These are phyloP conservation scores for Enteromius mattozi DNA, from an alignment of 2,797 vertebrate species.

Conservation along the genomic window DNA sequence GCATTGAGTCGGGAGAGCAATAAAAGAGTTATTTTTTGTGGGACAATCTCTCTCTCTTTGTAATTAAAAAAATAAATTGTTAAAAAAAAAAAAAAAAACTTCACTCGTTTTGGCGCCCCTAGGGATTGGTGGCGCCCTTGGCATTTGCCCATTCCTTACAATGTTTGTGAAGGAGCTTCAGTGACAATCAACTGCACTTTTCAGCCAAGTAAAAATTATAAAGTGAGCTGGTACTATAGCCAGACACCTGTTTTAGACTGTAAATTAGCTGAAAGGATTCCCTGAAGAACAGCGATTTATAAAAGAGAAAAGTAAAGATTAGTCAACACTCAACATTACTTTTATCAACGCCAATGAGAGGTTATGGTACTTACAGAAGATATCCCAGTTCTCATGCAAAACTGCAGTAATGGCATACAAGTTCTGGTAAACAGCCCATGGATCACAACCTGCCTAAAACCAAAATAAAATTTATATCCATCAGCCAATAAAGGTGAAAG, in stretches of 20 bases:
- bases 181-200: conserved; percentile 40
- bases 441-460: conserved; percentile 86
- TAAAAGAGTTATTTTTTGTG: no score
- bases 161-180: neutral
- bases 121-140: no score
- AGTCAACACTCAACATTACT: conserved; percentile 12
- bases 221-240: conserved; percentile 26
- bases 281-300: fast-evolving
- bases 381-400: fast-evolving
- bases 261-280: fast-evolving
- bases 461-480: conserved; percentile 89
- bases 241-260: neutral
- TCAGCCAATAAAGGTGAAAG: conserved; percentile 51
- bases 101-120: no score
- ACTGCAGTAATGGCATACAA: neutral
- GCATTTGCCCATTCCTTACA: no score
- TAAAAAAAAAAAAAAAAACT: no score
- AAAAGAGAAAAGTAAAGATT: fast-evolving
- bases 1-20: no score
- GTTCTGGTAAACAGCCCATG: conserved; percentile 70
- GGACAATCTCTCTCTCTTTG: no score
- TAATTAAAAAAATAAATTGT: no score
- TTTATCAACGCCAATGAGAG: conserved; percentile 17
- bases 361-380: conserved; percentile 50
- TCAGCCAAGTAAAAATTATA: fast-evolving